Base-by-base conservation (phyloP, 2,113 vertebrate species). In the Rhabdornis inornatus region DNA sequence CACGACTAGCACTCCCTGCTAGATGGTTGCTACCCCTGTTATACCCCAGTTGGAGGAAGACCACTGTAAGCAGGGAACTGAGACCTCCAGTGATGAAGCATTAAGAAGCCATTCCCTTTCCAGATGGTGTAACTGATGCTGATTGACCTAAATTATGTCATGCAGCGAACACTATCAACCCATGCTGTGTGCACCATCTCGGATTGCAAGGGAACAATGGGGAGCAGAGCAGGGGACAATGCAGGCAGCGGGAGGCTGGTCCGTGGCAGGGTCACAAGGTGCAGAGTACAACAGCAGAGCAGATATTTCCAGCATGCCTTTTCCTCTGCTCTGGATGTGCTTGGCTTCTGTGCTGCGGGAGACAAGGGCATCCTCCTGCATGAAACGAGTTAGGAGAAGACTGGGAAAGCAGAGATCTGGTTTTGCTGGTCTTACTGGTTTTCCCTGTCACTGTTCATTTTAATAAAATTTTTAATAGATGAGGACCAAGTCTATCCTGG, bases 61-160 rank as follows among this genome's bases (percentile, higher is more conserved):
- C 47, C 79, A 74, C n/a, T 52, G 78, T 40, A 74, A 19, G 31
- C 49, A 69, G 79, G 74, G 59, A 74, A 12, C 85, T 15, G 71
- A 90, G 79, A 80, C 87, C 94, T 63, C 82, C 93, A 74, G 50
- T 77, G 84, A 69, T 1, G 39, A 39, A 83, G 74, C 61, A 85
- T 45, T 87, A 61, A 55, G 94, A 65, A 94, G 71, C 83, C 89
- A 83, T 89, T 94, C 90, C 64, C 77, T 69, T 89, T 75, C 90
- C 92, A 97, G 75, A 88, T 92, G 93, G 93, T 90, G 94, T 86
- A 96, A 97, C 72, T 53, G 94, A 96, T 95, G 94, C 94, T 95
- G 93, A 95, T 95, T 92, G 96, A 93, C 88, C 85, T 81, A 78
- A 92, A 97, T 93, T 56, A 81, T 71, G 72, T 90, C 96, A 86